Evolutionary conservation across 2,888 invertebrate species (phyloP).

Genomic region (Drosophila stalkeri): DNA sequence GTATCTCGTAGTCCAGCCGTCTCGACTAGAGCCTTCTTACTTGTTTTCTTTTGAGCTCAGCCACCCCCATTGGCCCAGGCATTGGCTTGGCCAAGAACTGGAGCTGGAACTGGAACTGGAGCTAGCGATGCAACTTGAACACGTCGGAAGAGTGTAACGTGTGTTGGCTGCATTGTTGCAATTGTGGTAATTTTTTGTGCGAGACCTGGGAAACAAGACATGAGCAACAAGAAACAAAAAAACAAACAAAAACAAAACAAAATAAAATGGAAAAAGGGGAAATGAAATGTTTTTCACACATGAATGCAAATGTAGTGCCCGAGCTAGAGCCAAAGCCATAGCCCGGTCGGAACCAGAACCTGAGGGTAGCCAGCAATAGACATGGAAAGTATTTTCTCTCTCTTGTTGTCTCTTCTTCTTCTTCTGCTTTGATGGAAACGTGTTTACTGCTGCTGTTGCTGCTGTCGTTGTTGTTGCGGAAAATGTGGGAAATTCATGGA

Average conservation of each 20-base stretch:
- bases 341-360: not conserved
- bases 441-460: constrained; percentile 45
- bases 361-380: constrained; percentile 17
- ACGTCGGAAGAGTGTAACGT: constrained; percentile 39
- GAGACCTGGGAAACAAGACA: constrained; percentile 43
- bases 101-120: constrained; percentile 1
- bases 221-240: not conserved
- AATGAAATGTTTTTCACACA: constrained; percentile 76
- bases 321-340: not conserved
- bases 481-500: constrained; percentile 80
- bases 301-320: constrained; percentile 72
- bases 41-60: constrained; percentile 2
- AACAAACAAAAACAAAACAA: constrained; percentile 5
- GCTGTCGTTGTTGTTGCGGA: constrained; percentile 48
- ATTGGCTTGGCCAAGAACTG: not conserved
- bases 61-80: constrained; percentile 5
- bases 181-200: constrained; percentile 56
- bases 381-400: constrained; percentile 54
- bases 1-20: too few species aligned
- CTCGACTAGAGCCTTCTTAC: too few species aligned
- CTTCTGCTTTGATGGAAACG: constrained; percentile 58
- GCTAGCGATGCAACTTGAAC: constrained; percentile 3
- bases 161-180: constrained; percentile 49
- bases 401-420: constrained; percentile 15
- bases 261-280: constrained; percentile 61